Conservation (phyloP, 2,797 vertebrate genomes). For the Choloepus didactylus region DNA sequence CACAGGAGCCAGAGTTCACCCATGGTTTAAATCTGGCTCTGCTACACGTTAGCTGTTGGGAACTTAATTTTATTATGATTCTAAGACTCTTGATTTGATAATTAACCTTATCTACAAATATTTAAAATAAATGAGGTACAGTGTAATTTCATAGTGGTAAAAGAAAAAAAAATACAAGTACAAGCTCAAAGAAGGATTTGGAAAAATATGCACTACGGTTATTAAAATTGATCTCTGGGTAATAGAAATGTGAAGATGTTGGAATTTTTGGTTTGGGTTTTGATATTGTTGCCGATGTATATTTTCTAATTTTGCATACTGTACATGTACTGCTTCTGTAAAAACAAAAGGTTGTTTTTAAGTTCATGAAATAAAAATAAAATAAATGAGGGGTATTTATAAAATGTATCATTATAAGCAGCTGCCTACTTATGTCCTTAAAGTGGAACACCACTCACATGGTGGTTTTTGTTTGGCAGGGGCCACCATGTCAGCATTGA, state of each 20-base stretch:
- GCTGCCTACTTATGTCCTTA: conserved; percentile 10
- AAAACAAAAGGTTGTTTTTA: conserved; percentile 3
- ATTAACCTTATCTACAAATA: conserved; percentile 25
- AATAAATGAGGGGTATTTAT: conserved; percentile 6
- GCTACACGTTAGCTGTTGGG: conserved; percentile 18
- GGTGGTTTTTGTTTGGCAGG: conserved; percentile 88
- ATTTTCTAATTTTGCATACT: conserved; percentile 36
- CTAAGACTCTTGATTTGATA: conserved; percentile 48
- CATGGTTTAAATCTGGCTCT: conserved; percentile 57
- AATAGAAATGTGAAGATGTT: neutral
- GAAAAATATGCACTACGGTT: neutral
- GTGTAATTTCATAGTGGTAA: conserved; percentile 19
- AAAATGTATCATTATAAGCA: conserved; percentile 11
- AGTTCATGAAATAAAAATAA: conserved; percentile 53
- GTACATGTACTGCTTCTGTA: conserved; percentile 7
- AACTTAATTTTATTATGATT: conserved; percentile 29
- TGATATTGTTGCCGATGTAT: conserved; percentile 13
- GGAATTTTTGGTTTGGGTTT: neutral
- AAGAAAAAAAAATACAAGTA: neutral
- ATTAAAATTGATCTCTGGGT: conserved; percentile 42
- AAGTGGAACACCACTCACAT: neutral
- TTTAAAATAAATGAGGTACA: conserved; percentile 66
- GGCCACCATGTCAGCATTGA: conserved; percentile 96
- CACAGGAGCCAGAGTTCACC: neutral
- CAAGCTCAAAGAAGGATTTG: neutral